A percentile compares a stretch with the other conserved stretches of the same genome.
Conservation (phyloP, 2,888 invertebrate genomes). For the Meiosimyza decipiens region DNA sequence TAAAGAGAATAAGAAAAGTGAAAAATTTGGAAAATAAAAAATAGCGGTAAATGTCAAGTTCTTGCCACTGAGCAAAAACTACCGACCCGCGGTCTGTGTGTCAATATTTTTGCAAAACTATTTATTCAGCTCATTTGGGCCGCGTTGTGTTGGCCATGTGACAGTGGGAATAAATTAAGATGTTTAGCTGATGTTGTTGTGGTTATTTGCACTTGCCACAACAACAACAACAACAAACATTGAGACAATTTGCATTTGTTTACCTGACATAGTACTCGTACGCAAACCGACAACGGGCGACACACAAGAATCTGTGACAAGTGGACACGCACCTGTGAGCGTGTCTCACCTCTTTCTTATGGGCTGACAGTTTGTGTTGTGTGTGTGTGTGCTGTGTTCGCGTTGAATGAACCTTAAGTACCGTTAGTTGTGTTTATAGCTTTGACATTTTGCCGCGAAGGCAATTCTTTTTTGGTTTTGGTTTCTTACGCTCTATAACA, state of each 20-base stretch:
- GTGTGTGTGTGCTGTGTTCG: no score
- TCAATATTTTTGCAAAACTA: conserved; percentile 3
- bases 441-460: no score
- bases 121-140: background rate
- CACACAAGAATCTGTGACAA: conserved; percentile 18
- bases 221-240: conserved; percentile 6
- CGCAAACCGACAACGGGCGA: background rate
- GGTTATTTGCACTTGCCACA: background rate
- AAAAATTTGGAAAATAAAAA: no score
- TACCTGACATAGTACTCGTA: background rate
- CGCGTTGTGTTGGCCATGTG: no score
- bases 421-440: no score
- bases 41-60: conserved; percentile 36
- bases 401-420: no score
- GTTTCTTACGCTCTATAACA: no score
- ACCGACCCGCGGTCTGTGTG: background rate
- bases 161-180: no score
- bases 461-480: no score
- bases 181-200: conserved; percentile 2
- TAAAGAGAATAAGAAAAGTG: no score
- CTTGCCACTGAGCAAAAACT: background rate
- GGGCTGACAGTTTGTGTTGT: no score
- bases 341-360: background rate
- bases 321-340: conserved; percentile 27
- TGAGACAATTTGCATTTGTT: conserved; percentile 18